Evolutionary conservation across 2,888 invertebrate species (phyloP), one percentile per base, ranked within the genome.

Genomic region (Tubulanus polymorphus): DNA sequence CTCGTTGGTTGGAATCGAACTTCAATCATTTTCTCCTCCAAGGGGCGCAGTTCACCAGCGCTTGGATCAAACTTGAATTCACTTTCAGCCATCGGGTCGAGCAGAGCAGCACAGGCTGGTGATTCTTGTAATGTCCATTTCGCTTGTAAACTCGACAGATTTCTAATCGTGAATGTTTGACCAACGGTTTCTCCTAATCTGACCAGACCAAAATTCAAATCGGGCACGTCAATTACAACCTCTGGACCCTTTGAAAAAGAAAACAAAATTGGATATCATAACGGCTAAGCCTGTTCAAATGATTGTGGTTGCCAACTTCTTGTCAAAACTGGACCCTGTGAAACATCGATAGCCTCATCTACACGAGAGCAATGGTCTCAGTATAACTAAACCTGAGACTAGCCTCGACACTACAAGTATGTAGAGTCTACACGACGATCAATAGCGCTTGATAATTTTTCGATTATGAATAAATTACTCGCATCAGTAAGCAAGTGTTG

Each of bases 211-310:
- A 77, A 76, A 66, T 76, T 72, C 15, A 78, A 53, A 49, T 72
- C 72, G 3, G 76, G 68, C 28, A 74, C 66, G 48, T 72, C 74
- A 20, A 79, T 66, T 1, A 51, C 55, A 10, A 78, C 56, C 52
- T 78, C 76, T 26, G 78, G 75, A 3, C 78, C 78, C 78, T 78
- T 56, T 26, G n/a, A n/a, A n/a, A n/a, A n/a, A n/a, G n/a, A n/a
- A n/a, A n/a, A n/a, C n/a, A n/a, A n/a, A n/a, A n/a, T n/a, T n/a
- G n/a, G n/a, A n/a, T n/a, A n/a, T n/a, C n/a, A n/a, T n/a, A n/a
- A n/a, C n/a, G n/a, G n/a, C n/a, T n/a, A n/a, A n/a, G n/a, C n/a
- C n/a, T n/a, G n/a, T n/a, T n/a, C n/a, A n/a, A n/a, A n/a, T n/a
- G n/a, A n/a, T n/a, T n/a, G n/a, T n/a, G n/a, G n/a, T n/a, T n/a